A percentile compares a stretch with the other conserved stretches of the same genome.
Conservation (phyloP, 1,140 invertebrate species). For the Hycleus phaleratus region DNA sequence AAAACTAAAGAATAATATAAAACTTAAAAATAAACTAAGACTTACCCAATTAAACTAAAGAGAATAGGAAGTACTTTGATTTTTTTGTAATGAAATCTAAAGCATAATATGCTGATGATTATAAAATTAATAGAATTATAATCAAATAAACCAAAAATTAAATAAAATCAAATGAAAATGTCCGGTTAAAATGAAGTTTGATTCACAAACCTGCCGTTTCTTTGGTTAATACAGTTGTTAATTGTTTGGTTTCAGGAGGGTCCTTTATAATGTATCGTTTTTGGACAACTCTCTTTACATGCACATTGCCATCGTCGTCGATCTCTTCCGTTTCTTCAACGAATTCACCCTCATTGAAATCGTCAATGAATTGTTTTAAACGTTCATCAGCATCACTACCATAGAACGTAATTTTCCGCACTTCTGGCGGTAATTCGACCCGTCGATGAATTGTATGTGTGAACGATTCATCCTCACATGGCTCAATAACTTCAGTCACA, state of each 20-base stretch:
- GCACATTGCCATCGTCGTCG: conserved; percentile 47
- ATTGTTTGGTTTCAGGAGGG: conserved; percentile 17
- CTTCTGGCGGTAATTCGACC: conserved; percentile 46
- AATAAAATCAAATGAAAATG: conserved; percentile 10
- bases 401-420: conserved; percentile 48
- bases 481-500: conserved; percentile 45
- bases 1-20: conserved; percentile 6
- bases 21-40: neutral
- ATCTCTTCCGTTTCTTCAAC: conserved; percentile 43
- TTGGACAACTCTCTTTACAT: conserved; percentile 45
- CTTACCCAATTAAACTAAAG: conserved; percentile 6
- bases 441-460: conserved; percentile 43
- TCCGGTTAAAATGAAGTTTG: neutral
- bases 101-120: too few relatives aligned
- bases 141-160: conserved; percentile 9
- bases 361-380: conserved; percentile 44
- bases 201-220: conserved; percentile 27
- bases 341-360: conserved; percentile 47
- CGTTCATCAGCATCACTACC: conserved; percentile 46
- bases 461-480: conserved; percentile 37
- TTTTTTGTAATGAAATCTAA: too few relatives aligned
- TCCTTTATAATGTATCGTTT: conserved; percentile 42
- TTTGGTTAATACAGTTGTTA: conserved; percentile 22
- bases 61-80: neutral
- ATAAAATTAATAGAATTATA: neutral